A percentile compares a stretch with the other conserved stretches of the same genome.
Conservation (phyloP, 2,797 vertebrate species). For the Gila robusta region DNA sequence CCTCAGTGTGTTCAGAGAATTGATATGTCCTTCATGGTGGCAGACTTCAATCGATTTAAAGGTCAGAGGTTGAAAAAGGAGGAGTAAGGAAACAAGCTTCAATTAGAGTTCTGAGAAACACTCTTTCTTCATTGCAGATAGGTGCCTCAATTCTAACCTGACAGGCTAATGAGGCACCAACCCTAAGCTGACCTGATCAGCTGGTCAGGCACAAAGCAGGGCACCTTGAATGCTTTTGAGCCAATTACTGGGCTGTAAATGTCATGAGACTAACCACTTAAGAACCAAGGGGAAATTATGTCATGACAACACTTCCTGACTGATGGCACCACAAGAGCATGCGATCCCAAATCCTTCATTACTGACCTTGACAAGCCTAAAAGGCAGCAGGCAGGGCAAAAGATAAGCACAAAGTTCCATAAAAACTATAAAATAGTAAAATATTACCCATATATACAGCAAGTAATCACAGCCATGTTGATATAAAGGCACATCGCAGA, state of each 20-base stretch:
- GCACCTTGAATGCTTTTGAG: slow-evolving; percentile 7
- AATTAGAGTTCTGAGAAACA: slow-evolving; percentile 1
- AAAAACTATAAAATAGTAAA: not conserved
- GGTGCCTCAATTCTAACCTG: not conserved
- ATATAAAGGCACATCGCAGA: not conserved
- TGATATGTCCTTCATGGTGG: not conserved
- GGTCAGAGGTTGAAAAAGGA: not conserved
- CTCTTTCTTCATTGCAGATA: not conserved
- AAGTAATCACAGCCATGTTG: not conserved
- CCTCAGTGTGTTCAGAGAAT: slow-evolving; percentile 2
- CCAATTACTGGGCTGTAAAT: not conserved
- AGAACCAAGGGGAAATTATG: not conserved
- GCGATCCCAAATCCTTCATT: not conserved
- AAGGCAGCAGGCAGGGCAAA: not conserved
- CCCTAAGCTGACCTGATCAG: not conserved
- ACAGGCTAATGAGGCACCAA: not conserved
- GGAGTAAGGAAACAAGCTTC: slow-evolving; percentile 2
- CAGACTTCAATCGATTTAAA: slow-evolving; percentile 13
- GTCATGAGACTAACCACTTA: not conserved
- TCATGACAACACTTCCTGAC: not conserved
- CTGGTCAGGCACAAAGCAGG: not conserved
- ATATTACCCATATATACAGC: not conserved
- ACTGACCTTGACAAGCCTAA: not conserved
- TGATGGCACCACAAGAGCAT: not conserved
- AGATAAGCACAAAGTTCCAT: not conserved